A percentile compares a stretch with the other conserved stretches of the same genome.
Evolutionary conservation across 2,113 vertebrate genomes (phyloP).

Genomic region (Neodontobutis hainanensis): DNA sequence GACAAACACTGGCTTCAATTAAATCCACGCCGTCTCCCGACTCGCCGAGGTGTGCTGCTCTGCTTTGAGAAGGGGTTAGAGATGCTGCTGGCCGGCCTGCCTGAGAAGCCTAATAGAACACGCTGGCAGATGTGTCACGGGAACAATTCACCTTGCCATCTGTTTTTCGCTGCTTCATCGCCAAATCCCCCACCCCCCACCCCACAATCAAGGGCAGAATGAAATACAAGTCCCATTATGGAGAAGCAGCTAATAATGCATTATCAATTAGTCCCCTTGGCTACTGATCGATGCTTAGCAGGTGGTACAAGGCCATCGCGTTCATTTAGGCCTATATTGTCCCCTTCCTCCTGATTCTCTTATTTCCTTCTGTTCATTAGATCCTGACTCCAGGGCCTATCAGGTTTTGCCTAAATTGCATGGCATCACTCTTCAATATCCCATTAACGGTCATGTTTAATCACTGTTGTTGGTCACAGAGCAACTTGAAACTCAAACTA

Average conservation of each 20-base stretch:
- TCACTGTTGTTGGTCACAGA: constrained; percentile 48
- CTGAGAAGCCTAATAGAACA: constrained; percentile 64
- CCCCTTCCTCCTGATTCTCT: constrained; percentile 67
- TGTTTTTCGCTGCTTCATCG: constrained; percentile 69
- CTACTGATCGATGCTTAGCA: constrained; percentile 81
- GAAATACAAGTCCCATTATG: constrained; percentile 81
- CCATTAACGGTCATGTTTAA: constrained; percentile 77
- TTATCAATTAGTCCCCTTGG: constrained; percentile 83
- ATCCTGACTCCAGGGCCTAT: constrained; percentile 59
- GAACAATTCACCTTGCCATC: constrained; percentile 81
- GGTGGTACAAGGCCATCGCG: constrained; percentile 78
- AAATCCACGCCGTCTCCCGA: constrained; percentile 51
- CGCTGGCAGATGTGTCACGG: constrained; percentile 73
- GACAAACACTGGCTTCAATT: constrained; percentile 60
- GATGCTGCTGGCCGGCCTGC: constrained; percentile 50
- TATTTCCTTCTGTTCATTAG: constrained; percentile 77
- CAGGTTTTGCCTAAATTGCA: constrained; percentile 71
- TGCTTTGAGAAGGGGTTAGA: constrained; percentile 32
- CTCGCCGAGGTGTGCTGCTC: constrained; percentile 31
- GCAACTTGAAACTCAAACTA: constrained; percentile 22
- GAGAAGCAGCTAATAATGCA: constrained; percentile 78
- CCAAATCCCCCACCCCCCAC: constrained; percentile 59
- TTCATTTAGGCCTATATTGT: constrained; percentile 73
- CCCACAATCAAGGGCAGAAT: constrained; percentile 74
- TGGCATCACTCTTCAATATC: constrained; percentile 69